A percentile compares a stretch with the other conserved stretches of the same genome.
phyloP scores from a whole-genome alignment of 2,797 vertebrate species.

The Pygocentrus nattereri region DNA sequence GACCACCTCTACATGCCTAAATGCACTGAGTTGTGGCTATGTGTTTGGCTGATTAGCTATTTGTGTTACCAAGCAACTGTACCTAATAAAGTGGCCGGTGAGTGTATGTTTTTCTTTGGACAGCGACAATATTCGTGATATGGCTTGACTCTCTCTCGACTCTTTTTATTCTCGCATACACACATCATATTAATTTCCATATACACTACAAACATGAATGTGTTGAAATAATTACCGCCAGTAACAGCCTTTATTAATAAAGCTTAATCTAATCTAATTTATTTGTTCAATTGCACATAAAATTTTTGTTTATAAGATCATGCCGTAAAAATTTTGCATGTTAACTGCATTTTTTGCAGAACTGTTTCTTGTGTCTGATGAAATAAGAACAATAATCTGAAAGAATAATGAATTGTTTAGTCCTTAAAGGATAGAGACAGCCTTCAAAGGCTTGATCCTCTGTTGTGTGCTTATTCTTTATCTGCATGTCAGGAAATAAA shows the following conservation, averaged over 20 bases:
- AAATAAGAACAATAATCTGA: not conserved
- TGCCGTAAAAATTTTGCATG: not conserved
- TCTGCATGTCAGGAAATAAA: not conserved
- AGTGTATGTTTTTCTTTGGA: no score
- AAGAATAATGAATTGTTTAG: not conserved
- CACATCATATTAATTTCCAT: not conserved
- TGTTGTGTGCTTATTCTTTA: not conserved
- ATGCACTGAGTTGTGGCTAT: no score
- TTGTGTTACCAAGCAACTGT: no score
- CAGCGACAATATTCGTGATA: no score
- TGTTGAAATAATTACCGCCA: not conserved
- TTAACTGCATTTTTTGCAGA: not conserved
- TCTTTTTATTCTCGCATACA: not conserved
- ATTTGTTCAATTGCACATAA: not conserved
- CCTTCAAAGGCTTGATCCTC: not conserved
- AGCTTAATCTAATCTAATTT: conserved; percentile 1
- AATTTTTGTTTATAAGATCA: not conserved
- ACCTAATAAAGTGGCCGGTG: no score
- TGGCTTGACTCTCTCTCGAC: not conserved
- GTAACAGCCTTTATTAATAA: not conserved
- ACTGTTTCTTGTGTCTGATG: not conserved
- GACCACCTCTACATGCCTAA: no score
- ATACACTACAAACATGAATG: not conserved
- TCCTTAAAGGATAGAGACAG: not conserved
- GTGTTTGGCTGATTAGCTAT: no score